Evolutionary conservation across 2,888 invertebrate species (phyloP).

Genomic region (Pyrrhia umbra): DNA sequence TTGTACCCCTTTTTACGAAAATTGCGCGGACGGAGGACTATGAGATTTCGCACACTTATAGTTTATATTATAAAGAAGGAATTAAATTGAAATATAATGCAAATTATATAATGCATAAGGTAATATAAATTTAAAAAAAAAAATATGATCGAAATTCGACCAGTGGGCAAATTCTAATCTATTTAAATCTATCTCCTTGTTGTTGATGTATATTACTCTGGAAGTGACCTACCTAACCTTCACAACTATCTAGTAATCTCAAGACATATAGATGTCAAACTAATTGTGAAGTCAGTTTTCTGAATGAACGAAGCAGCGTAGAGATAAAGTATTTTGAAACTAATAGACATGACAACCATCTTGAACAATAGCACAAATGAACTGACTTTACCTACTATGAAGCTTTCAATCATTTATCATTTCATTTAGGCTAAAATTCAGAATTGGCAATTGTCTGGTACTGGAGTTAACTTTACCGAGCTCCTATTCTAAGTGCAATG

Average conservation of each 20-base stretch:
- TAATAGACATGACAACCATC: constrained; percentile 6
- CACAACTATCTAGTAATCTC: too few species aligned
- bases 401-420: constrained; percentile 42
- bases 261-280: neutral
- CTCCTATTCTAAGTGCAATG: too few species aligned
- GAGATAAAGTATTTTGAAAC: constrained; percentile 22
- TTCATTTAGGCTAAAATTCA: constrained; percentile 23
- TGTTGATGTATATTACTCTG: neutral
- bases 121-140: too few species aligned
- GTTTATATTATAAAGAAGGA: too few species aligned
- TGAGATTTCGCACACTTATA: too few species aligned
- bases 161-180: too few species aligned
- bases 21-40: too few species aligned
- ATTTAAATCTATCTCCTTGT: too few species aligned
- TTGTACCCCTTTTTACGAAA: too few species aligned
- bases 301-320: neutral
- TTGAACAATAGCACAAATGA: constrained; percentile 32
- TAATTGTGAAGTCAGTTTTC: neutral
- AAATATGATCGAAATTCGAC: too few species aligned
- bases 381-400: constrained; percentile 34
- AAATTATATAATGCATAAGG: too few species aligned
- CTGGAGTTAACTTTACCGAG: neutral
- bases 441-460: constrained; percentile 32
- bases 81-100: too few species aligned
- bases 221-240: neutral